These are phyloP conservation scores for Acanthiza pusilla DNA, from an alignment of 2,797 vertebrate genomes.

Conservation along the genomic window DNA sequence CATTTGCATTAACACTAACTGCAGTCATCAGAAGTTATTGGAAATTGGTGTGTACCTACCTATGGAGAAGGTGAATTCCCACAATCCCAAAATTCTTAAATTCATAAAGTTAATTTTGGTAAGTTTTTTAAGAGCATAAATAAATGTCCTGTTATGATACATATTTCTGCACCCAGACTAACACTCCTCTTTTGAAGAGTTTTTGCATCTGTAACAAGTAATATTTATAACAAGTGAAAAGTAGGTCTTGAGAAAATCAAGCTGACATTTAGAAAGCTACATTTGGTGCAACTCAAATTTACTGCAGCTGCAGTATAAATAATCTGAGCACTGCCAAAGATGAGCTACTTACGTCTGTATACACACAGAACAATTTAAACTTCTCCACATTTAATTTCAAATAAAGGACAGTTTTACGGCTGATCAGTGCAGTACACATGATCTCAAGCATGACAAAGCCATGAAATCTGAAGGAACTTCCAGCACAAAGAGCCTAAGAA, in stretches of 20 bases:
- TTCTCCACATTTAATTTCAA: constrained; percentile 35
- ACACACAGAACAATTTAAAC: constrained; percentile 27
- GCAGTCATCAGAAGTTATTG: background rate
- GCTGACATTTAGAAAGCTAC: constrained; percentile 47
- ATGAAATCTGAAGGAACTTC: constrained; percentile 21
- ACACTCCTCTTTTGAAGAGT: background rate
- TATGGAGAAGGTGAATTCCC: background rate
- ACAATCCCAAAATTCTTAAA: background rate
- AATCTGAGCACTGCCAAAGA: constrained; percentile 32
- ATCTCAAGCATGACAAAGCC: background rate
- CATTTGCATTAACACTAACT: background rate
- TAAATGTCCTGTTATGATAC: background rate
- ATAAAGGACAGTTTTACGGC: constrained; percentile 23
- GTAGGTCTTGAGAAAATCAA: constrained; percentile 52
- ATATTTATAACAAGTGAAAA: constrained; percentile 36
- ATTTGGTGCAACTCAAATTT: constrained; percentile 44
- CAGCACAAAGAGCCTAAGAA: background rate
- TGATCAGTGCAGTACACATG: background rate
- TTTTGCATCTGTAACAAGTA: constrained; percentile 30
- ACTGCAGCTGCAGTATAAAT: constrained; percentile 56
- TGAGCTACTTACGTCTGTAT: constrained; percentile 34
- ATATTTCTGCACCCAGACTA: background rate
- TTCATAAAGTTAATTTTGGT: background rate
- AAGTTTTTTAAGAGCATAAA: background rate
- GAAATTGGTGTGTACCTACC: background rate